Percentiles rank a stretch among this genome's conserved stretches.
Conservation (phyloP, 2,113 vertebrate genomes). For the Neolamprologus caudopunctatus region DNA sequence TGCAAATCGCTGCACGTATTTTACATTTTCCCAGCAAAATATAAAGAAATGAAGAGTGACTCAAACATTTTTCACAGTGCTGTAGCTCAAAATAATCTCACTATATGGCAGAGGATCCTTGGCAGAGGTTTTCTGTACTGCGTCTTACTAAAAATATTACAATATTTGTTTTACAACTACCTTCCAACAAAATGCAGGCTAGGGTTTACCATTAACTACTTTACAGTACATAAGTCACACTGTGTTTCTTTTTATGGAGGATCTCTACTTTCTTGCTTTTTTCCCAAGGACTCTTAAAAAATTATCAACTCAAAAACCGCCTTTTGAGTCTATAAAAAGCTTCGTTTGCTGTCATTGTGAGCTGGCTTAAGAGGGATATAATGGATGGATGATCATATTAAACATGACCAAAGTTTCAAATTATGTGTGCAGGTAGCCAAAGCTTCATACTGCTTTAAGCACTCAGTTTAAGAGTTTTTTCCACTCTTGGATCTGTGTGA, state of each 20-base stretch:
- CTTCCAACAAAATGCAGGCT: background rate
- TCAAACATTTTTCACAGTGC: background rate
- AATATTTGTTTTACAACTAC: background rate
- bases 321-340: background rate
- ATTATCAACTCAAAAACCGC: background rate
- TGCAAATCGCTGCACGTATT: background rate
- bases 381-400: background rate
- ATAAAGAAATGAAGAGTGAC: background rate
- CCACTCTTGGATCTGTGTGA: background rate
- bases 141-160: background rate
- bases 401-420: background rate
- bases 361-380: background rate
- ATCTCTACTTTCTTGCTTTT: background rate
- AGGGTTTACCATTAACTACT: fast-evolving
- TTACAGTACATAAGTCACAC: background rate
- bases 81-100: background rate
- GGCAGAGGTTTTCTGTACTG: background rate
- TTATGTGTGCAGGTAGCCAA: background rate
- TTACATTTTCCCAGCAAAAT: background rate
- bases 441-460: background rate
- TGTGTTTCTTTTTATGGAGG: background rate
- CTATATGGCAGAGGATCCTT: background rate
- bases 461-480: background rate
- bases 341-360: background rate
- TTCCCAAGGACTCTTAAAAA: fast-evolving